Conservation (phyloP, 2,113 vertebrate species). For the Gracilinanus agilis region DNA sequence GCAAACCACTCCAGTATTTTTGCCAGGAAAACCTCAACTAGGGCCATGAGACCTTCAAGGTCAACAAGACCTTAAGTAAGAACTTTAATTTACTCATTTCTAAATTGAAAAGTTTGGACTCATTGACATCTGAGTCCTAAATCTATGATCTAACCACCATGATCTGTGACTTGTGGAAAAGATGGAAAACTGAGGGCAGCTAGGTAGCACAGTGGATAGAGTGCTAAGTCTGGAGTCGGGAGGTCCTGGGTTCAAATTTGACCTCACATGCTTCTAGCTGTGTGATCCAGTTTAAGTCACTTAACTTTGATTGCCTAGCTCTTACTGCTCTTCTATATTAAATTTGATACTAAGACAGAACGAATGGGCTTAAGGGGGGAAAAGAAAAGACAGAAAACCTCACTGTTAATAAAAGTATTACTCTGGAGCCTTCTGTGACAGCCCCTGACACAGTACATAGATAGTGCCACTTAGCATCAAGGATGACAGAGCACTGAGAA, state of each 20-base stretch:
- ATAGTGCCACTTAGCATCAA: neutral
- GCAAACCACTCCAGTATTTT: neutral
- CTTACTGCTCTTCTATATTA: no score
- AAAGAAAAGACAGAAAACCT: neutral
- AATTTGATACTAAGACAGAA: no score
- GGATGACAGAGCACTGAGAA: neutral
- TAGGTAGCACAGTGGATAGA: no score
- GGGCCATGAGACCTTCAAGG: neutral
- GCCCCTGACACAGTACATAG: neutral
- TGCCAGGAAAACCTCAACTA: neutral
- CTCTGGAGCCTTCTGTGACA: neutral
- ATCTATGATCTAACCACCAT: neutral
- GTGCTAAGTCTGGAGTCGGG: no score
- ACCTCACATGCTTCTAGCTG: no score
- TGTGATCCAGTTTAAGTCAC: no score
- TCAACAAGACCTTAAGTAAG: neutral
- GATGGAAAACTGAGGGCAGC: no score
- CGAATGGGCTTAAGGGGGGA: no score
- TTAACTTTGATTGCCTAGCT: no score
- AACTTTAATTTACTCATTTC: neutral
- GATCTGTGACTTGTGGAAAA: no score
- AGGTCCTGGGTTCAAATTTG: no score
- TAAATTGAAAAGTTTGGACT: neutral
- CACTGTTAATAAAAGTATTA: neutral
- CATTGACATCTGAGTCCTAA: neutral